Evolutionary conservation across 2,797 vertebrate species (phyloP).

Genomic region (Trachurus trachurus): DNA sequence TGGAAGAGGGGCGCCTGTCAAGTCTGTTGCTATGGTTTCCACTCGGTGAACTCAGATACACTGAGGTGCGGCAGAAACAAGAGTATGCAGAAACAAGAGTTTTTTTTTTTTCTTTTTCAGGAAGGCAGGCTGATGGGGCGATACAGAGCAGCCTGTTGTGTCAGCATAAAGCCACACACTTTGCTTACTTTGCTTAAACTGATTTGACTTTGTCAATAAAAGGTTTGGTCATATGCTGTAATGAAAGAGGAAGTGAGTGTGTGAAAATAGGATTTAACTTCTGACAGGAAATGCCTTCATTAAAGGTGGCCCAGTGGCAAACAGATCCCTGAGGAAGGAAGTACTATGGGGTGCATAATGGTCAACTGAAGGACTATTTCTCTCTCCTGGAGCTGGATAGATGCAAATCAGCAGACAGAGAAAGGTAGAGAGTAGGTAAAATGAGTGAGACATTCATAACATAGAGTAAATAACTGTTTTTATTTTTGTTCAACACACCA

Average conservation of each 20-base stretch:
- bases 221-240: not conserved
- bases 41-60: slow-evolving; percentile 25
- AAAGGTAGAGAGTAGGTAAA: not conserved
- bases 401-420: not conserved
- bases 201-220: not conserved
- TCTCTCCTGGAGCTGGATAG: not conserved
- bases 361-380: not conserved
- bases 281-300: slow-evolving; percentile 7
- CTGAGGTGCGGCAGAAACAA: slow-evolving; percentile 14
- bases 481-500: no score
- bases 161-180: not conserved
- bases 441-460: no score
- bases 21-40: slow-evolving; percentile 62
- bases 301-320: not conserved
- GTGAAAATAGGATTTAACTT: not conserved
- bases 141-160: slow-evolving; percentile 5
- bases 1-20: slow-evolving; percentile 28
- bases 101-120: not conserved
- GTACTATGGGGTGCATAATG: not conserved
- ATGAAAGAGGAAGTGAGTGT: slow-evolving; percentile 3
- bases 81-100: no score
- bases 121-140: slow-evolving; percentile 6
- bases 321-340: not conserved
- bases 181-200: not conserved
- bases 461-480: not conserved